A percentile compares a stretch with the other conserved stretches of the same genome.
phyloP scores from a whole-genome alignment of 2,113 vertebrate species.

The Hydrochoerus hydrochaeris region DNA sequence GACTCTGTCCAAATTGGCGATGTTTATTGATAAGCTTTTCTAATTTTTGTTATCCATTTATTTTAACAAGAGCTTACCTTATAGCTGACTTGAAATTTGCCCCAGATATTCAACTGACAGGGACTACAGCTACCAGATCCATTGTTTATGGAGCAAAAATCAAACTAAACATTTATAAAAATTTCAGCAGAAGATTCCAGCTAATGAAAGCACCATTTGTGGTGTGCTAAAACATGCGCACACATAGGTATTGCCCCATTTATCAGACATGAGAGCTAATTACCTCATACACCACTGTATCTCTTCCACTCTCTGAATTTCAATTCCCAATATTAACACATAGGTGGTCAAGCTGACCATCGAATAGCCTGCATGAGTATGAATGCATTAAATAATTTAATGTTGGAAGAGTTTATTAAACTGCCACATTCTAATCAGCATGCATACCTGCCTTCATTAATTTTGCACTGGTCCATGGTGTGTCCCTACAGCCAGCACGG shows the following conservation, averaged over 20 bases:
- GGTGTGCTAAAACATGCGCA: conserved; percentile 95
- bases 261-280: conserved; percentile 99
- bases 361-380: conserved; percentile 96
- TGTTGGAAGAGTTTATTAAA: conserved; percentile 96
- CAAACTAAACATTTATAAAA: conserved; percentile 91
- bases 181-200: conserved; percentile 89
- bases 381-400: conserved; percentile 99
- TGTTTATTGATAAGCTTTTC: conserved; percentile 80
- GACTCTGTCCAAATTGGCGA: conserved; percentile 72
- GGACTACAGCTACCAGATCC: conserved; percentile 82
- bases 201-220: conserved; percentile 95
- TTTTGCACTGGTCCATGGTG: conserved; percentile 93
- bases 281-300: conserved; percentile 94
- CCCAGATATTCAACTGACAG: conserved; percentile 83
- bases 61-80: conserved; percentile 84
- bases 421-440: conserved; percentile 95
- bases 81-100: conserved; percentile 83
- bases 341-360: conserved; percentile 95
- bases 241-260: conserved; percentile 99
- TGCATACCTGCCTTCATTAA: conserved; percentile 94
- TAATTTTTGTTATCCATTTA: conserved; percentile 81
- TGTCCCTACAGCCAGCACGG: conserved; percentile 88
- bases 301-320: conserved; percentile 96
- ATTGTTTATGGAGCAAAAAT: conserved; percentile 87
- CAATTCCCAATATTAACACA: conserved; percentile 97